Evolutionary conservation across 2,888 invertebrate species (phyloP), one percentile per base, ranked within the genome.

Genomic region (Polyploca ridens): DNA sequence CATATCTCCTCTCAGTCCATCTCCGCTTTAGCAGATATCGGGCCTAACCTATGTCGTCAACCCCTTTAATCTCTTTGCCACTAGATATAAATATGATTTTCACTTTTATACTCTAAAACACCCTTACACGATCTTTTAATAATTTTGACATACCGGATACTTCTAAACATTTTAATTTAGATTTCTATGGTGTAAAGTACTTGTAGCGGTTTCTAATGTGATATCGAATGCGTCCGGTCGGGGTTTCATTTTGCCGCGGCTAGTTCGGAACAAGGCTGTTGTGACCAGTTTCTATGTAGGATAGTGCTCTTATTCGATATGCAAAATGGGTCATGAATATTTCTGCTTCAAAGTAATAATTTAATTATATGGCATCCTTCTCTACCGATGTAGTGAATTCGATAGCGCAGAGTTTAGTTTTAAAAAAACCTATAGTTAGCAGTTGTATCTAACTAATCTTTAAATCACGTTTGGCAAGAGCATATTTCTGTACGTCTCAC

Each of bases 191-290:
- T 70, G 66, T 54, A 19, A 16, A 54, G 54, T 54, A 66, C 69
- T 71, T 73, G 69, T 79, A 84, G 82, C 85, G 81, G 86, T 89
- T 90, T 90, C 88, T 88, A 89, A 89, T 83, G 85, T 82, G 85
- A 82, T 88, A 87, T 86, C 86, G 76, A 81, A 74, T 78, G 75
- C 81, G 81, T 85, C 85, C 84, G 87, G 84, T 77, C 76, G 73
- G 73, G 80, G 83, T 86, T 86, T 86, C 79, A 80, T 85, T 86
- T 81, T 72, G 73, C 82, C 71, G 75, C 76, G 70, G 69, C 67
- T 64, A 71, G 74, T 74, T 66, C 69, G 71, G 63, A 70, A 70
- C 75, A 72, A 73, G 78, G 70, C 68, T 70, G 72, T 68, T 72
- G 74, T 79, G 75, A 77, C 80, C 75, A 79, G 79, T 81, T 83